Base-by-base conservation (phyloP, 2,888 invertebrate species). In the Electrophaes corylata region DNA sequence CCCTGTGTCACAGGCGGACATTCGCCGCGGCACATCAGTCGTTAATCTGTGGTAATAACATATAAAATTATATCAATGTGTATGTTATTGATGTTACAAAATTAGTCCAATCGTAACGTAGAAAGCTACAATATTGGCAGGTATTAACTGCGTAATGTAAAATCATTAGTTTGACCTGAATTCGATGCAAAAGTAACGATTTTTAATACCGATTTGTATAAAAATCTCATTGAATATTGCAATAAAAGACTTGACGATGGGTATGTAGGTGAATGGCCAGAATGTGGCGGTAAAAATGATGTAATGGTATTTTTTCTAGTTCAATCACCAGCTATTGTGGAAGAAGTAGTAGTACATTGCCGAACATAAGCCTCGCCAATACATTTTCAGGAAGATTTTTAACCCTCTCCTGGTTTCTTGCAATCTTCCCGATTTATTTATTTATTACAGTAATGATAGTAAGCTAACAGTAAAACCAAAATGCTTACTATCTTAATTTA, bases 181-280 rank as follows among this genome's bases (percentile, higher is more conserved):
- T 46, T 23, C 31, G 31, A n/a, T 20, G 40, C n/a, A 20, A n/a
- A 40, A 20, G 39, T 19, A 10, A 11, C 10, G 16, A 12, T 8
- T n/a, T 23, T 16, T 33, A 29, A 40, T 14, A 41, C n/a, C 14
- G 2, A 54, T 54, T 54, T 54, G 47, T 40, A 41, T 54, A 47
- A 41, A 54, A 47, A 47, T 6, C 18, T 12, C 33, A 33, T 47
- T 41, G 8, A 31, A 26, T 26, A 11, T 5, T 12, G 16, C 4
- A 11, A 23, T 39, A 20, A 44, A 37, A 37, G 4, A 19, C 37
- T 19, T 45, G 18, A 19, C 12, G 19, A 45, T 19, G 44, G 4
- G 18, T 31, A 51, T 50, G 31, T 53, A 40, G 40, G 53, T 46
- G 23, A 46, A 46, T 12, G 46, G 14, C 18, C 35, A 10, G 5